A percentile compares a stretch with the other conserved stretches of the same genome.
These are phyloP conservation scores for Sesia bembeciformis DNA, from an alignment of 2,888 invertebrate genomes.

Conservation along the genomic window DNA sequence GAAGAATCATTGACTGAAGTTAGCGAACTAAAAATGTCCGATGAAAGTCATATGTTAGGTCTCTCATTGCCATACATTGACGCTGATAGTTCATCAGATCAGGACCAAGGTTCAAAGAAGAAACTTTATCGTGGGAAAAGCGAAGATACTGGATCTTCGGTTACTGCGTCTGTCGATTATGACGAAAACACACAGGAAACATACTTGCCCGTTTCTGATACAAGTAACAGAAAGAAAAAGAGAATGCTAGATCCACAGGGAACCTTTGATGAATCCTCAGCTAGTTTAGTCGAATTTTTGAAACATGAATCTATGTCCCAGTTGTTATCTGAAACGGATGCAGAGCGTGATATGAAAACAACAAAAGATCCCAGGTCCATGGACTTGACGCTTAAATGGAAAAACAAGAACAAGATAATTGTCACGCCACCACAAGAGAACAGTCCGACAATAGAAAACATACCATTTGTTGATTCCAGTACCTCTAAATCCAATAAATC, in stretches of 20 bases:
- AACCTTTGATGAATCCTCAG: slow-evolving; percentile 74
- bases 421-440: slow-evolving; percentile 76
- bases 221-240: slow-evolving; percentile 28
- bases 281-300: slow-evolving; percentile 66
- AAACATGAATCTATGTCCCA: slow-evolving; percentile 60
- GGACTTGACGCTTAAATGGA: slow-evolving; percentile 59
- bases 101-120: slow-evolving; percentile 47
- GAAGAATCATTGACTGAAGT: slow-evolving; percentile 81
- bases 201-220: slow-evolving; percentile 73
- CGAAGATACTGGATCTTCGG: slow-evolving; percentile 81
- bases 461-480: slow-evolving; percentile 62
- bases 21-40: slow-evolving; percentile 74
- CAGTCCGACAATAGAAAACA: slow-evolving; percentile 74
- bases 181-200: slow-evolving; percentile 79
- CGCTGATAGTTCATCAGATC: slow-evolving; percentile 69
- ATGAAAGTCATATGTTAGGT: slow-evolving; percentile 63
- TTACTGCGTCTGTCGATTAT: slow-evolving; percentile 73
- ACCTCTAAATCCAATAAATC: slow-evolving; percentile 55
- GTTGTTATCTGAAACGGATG: slow-evolving; percentile 49
- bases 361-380: slow-evolving; percentile 32
- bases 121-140: slow-evolving; percentile 70
- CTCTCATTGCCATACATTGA: slow-evolving; percentile 68
- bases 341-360: slow-evolving; percentile 47
- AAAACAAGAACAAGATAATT: slow-evolving; percentile 73
- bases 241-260: slow-evolving; percentile 68